phyloP scores from a whole-genome alignment of 2,888 invertebrate species.

The Xestia ashworthii region DNA sequence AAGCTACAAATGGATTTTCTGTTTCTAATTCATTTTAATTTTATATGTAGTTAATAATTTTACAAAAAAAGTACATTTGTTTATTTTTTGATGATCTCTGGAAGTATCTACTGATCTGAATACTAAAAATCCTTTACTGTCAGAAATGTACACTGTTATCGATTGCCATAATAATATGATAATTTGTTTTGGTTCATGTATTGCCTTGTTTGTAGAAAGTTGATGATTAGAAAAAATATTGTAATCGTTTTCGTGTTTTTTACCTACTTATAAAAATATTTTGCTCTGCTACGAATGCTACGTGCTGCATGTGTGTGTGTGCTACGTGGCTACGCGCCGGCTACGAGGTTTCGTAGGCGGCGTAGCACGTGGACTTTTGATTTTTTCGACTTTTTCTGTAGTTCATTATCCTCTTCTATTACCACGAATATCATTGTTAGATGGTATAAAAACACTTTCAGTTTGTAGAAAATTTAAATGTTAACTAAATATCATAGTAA shows the following conservation, averaged over 20 bases:
- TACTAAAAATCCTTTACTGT: too few relatives aligned
- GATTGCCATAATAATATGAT: too few relatives aligned
- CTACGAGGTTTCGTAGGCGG: not conserved
- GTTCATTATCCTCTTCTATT: not conserved
- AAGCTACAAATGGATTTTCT: not conserved
- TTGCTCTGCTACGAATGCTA: not conserved
- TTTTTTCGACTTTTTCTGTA: not conserved
- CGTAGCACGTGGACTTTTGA: not conserved
- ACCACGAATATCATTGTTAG: not conserved
- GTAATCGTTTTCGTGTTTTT: not conserved
- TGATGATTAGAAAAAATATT: not conserved
- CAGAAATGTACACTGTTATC: too few relatives aligned
- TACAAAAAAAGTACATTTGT: too few relatives aligned
- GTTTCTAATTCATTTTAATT: too few relatives aligned
- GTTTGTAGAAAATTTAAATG: not conserved
- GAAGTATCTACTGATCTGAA: too few relatives aligned
- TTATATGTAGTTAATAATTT: too few relatives aligned
- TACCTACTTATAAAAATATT: not conserved
- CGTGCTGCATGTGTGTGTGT: not conserved
- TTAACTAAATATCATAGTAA: not conserved
- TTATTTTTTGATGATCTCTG: too few relatives aligned
- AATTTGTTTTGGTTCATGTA: too few relatives aligned
- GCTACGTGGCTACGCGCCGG: slow-evolving; percentile 9
- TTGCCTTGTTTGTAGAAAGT: too few relatives aligned
- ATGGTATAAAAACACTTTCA: not conserved